phyloP scores from a whole-genome alignment of 2,797 vertebrate genomes.

The Rallus crepitans region DNA sequence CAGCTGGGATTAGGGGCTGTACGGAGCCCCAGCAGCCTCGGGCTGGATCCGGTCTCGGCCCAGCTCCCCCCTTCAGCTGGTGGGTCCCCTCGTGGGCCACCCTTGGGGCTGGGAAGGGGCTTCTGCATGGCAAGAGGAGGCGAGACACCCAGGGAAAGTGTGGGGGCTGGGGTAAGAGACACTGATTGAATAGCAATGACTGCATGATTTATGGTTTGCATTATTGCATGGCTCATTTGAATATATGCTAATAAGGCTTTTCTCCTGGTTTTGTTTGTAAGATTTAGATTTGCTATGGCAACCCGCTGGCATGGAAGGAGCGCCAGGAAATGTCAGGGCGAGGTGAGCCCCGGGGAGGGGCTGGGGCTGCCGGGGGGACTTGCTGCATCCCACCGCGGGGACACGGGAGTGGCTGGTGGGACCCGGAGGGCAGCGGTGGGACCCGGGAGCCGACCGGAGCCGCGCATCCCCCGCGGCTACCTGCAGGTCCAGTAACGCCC shows the following conservation, averaged over 20 bases:
- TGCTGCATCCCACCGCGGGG: background rate
- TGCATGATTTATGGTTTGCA: conserved; percentile 65
- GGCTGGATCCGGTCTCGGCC: background rate
- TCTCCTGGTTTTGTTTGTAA: conserved; percentile 56
- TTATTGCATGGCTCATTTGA: conserved; percentile 65
- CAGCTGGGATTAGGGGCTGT: background rate
- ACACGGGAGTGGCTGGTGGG: background rate
- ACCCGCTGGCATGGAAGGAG: conserved; percentile 59
- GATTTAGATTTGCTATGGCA: conserved; percentile 70
- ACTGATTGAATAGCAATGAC: conserved; percentile 38
- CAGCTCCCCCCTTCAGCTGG: background rate
- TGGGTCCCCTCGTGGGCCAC: background rate
- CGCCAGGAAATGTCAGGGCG: conserved; percentile 44
- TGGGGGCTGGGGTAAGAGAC: conserved; percentile 52
- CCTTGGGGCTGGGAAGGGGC: background rate
- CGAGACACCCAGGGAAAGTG: background rate
- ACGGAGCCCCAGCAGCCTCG: background rate
- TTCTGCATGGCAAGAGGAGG: background rate
- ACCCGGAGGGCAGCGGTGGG: background rate
- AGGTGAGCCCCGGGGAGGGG: conserved; percentile 41
- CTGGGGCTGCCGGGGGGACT: background rate
- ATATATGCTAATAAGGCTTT: conserved; percentile 69
- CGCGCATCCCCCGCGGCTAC: background rate
- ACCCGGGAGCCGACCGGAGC: background rate
- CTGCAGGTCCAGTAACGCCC: background rate